These are phyloP conservation scores for Nyctibius grandis DNA, from an alignment of 2,797 vertebrate species.

Conservation along the genomic window DNA sequence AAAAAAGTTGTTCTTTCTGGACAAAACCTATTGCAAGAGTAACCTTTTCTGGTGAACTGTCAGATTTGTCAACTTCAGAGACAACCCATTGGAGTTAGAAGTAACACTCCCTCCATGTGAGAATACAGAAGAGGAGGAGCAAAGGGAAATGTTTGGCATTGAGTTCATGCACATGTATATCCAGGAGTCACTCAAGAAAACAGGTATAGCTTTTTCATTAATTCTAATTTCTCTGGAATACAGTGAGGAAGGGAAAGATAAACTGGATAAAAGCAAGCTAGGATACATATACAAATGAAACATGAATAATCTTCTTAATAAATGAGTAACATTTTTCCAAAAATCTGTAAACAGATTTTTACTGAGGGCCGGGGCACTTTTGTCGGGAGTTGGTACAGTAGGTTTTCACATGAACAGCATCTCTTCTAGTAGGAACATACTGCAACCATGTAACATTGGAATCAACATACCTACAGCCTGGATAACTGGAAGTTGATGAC, in stretches of 20 bases:
- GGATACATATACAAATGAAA: not conserved
- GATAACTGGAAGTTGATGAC: not conserved
- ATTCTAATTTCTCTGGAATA: not conserved
- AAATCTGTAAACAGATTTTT: not conserved
- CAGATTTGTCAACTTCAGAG: slow-evolving; percentile 97
- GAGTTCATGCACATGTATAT: slow-evolving; percentile 93
- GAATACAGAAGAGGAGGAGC: slow-evolving; percentile 71
- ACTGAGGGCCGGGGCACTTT: not conserved
- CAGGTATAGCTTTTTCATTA: slow-evolving; percentile 51
- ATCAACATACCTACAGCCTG: not conserved
- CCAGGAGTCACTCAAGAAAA: slow-evolving; percentile 72
- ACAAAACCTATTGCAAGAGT: not conserved
- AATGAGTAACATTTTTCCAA: not conserved
- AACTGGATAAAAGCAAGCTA: not conserved
- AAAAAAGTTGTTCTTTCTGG: not conserved
- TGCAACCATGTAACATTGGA: not conserved
- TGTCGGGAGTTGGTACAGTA: not conserved
- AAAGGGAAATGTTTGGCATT: slow-evolving; percentile 88
- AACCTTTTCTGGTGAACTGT: slow-evolving; percentile 35
- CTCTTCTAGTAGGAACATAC: not conserved
- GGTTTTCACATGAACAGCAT: not conserved
- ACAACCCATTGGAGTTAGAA: slow-evolving; percentile 87
- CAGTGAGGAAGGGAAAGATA: not conserved
- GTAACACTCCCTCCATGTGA: slow-evolving; percentile 75
- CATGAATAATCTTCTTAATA: not conserved